A percentile compares a stretch with the other conserved stretches of the same genome.
Evolutionary conservation across 2,113 vertebrate species (phyloP).

Genomic region (Delphinapterus leucas): DNA sequence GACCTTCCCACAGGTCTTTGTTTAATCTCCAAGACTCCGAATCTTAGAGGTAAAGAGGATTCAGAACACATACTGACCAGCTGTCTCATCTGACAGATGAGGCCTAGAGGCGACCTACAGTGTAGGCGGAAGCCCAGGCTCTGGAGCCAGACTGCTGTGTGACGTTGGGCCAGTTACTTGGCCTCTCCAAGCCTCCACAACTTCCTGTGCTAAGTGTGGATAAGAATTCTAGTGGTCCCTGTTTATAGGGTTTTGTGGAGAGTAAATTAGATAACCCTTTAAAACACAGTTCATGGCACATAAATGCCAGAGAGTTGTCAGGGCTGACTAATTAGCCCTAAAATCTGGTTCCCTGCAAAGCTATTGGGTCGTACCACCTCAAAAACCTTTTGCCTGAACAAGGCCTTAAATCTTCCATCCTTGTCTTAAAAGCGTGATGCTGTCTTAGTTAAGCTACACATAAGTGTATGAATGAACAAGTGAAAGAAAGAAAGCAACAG

Average conservation of each 20-base stretch:
- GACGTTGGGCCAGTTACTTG: background rate
- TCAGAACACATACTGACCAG: background rate
- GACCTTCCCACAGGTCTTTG: background rate
- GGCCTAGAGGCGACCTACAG: background rate
- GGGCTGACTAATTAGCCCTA: background rate
- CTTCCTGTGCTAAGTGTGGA: background rate
- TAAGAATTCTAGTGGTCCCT: background rate
- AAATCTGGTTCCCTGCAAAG: background rate
- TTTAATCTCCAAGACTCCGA: background rate
- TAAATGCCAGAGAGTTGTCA: background rate
- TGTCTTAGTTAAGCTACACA: background rate
- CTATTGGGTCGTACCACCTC: background rate
- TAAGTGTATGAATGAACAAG: background rate
- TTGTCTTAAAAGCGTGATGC: background rate
- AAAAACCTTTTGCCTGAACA: background rate
- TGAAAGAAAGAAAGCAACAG: background rate
- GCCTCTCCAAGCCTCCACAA: background rate
- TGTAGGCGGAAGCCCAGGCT: too few relatives aligned
- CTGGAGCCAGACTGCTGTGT: background rate
- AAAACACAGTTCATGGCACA: background rate
- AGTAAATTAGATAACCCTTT: background rate
- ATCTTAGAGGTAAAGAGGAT: background rate
- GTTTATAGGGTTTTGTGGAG: background rate
- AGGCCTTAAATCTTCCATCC: background rate
- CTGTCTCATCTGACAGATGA: background rate